Evolutionary conservation across 2,113 vertebrate species (phyloP).

Genomic region (Meleagris gallopavo): DNA sequence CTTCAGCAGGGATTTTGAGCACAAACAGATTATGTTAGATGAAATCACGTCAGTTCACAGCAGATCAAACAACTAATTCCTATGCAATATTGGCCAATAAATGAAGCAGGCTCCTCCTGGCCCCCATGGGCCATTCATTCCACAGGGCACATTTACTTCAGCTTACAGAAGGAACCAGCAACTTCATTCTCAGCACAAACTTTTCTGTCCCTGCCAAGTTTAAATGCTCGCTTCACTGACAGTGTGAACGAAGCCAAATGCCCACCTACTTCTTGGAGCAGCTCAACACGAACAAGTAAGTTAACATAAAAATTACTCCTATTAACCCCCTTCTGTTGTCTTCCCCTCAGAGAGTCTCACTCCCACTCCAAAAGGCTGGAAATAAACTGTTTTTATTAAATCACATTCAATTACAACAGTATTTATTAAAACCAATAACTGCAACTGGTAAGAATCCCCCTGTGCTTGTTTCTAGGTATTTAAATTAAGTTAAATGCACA

Average conservation of each 20-base stretch:
- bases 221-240: neutral
- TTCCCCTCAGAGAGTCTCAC: neutral
- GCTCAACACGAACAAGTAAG: neutral
- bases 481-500: constrained; percentile 73
- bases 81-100: neutral
- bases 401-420: constrained; percentile 59
- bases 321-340: neutral
- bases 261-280: neutral
- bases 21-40: neutral
- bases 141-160: neutral
- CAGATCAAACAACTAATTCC: neutral
- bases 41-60: neutral
- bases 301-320: constrained; percentile 23
- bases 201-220: neutral
- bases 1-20: neutral
- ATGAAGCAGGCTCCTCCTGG: neutral
- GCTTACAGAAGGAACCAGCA: neutral
- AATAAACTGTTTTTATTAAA: constrained; percentile 56
- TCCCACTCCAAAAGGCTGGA: constrained; percentile 13
- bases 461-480: constrained; percentile 69
- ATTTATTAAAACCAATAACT: constrained; percentile 76
- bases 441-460: constrained; percentile 64
- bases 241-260: neutral
- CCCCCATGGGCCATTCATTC: neutral
- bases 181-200: fast-evolving